Evolutionary conservation across 2,888 invertebrate genomes (phyloP), one percentile per base, ranked within the genome.

Genomic region (Drosophila mimica): DNA sequence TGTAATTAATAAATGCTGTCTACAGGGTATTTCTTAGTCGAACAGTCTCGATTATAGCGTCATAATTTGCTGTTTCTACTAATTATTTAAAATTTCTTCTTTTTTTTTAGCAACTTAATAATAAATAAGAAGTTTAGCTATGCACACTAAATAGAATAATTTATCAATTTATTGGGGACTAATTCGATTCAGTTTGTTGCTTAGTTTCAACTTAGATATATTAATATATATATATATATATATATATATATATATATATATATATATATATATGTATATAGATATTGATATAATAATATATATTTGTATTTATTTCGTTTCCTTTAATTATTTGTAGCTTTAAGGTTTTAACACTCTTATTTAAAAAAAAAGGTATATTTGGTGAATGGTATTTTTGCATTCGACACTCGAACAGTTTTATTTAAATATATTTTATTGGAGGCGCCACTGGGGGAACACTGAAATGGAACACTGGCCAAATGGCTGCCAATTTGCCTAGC

Each of bases 401-500:
- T 33, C 33, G 33, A 17, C 3, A 8, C 43, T 6, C 0, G 3
- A 43, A 46, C 43, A 43, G 11, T 13, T 20, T 20, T 13, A 20
- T 46, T 46, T 46, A 20, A 7, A 20, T 20, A 20, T 13, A 13
- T 46, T 20, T 3, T 2, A 7, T 20, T 20, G 13, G 2, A 46
- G 7, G 46, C 20, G 25, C 4, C 46, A 13, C 20, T n/a, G 4
- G 11, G 58, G 33, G 28, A 20, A 17, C 28, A 20, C 34, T 8
- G 11, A 30, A 52, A 52, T 25, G 34, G 34, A 51, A 52, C 30
- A 33, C 34, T 30, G 13, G 20, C 20, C 0, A 20, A 46, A 46
- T 46, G 20, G 46, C 20, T 20, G 30, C 38, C 54, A 60, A 49
- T 67, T 48, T 54, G 17, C 20, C 38, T 30, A 8, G 7, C 31